Base-by-base conservation (phyloP, 37 sponge, comb jelly and placozoan species). In the Mnemiopsis leidyi region DNA sequence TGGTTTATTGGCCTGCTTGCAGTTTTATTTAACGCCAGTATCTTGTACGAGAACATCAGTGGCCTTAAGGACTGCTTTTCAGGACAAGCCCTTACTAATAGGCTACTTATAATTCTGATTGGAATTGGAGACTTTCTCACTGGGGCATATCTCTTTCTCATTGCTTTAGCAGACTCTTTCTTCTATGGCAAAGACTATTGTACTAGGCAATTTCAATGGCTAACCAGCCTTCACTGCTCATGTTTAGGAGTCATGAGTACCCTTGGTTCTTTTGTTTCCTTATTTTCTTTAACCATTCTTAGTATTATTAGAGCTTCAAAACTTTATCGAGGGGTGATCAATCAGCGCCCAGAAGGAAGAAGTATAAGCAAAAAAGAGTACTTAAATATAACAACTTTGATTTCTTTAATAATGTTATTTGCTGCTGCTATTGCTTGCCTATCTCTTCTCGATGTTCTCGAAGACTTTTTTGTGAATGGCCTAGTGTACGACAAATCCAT, bases 401-500 rank as follows among this genome's bases (percentile, higher is more conserved):
- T 26, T 77, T 77, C 33, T 36, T 0, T 0, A 21, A 77, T 77
- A 28, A 20, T 77, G 18, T 33, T 77, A 18, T 16, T 77, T 34
- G 30, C 79, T 2, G 33, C 32, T 33, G 79, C 36, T 34, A 26
- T 77, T 34, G 30, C 79, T 28, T 26, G 26, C 20, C 20, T 77
- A 1, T 36, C 79, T 16, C 16, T 77, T 20, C 35, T 77, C 18
- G 36, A 34, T 33, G 79, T 33, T 7, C 32, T 77, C 32, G 79
- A 77, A 32, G 79, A 77, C 36, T 77, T 77, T 36, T 77, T 77
- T 34, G 79, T 77, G 79, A 77, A 77, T 34, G 79, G 79, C 7
- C 33, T 77, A 36, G 33, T 21, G 16, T 77, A 77, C 79, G 79
- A 77, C 16, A 26, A 26, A 33, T 26, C 32, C 0, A 16, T 33